Conservation (phyloP, 2,888 invertebrate species). For the Drosophila merina region DNA sequence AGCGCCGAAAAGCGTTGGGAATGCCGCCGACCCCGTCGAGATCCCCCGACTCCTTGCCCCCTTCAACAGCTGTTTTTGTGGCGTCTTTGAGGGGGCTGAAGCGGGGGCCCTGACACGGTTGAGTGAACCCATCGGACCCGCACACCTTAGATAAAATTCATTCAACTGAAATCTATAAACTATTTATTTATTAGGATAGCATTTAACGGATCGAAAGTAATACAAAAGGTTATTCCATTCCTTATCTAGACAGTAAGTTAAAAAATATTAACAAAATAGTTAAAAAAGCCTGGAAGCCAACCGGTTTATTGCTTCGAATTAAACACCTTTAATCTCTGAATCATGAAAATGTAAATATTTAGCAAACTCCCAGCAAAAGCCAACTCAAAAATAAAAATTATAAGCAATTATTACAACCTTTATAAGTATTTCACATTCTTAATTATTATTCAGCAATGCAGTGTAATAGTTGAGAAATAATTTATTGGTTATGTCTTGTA, state of each 20-base stretch:
- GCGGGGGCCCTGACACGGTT: constrained; percentile 54
- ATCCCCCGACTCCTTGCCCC: constrained; percentile 1
- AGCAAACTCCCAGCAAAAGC: too few species aligned
- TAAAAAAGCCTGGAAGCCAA: background rate
- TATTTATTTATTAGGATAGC: background rate
- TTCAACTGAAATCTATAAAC: constrained; percentile 55
- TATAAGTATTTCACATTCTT: too few species aligned
- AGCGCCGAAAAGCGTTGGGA: constrained; percentile 27
- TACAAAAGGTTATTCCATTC: background rate
- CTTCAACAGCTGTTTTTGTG: background rate
- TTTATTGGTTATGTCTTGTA: background rate
- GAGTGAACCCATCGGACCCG: constrained; percentile 57
- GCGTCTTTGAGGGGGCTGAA: constrained; percentile 13
- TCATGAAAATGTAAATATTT: too few species aligned
- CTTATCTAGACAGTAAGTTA: background rate
- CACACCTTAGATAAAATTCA: constrained; percentile 50
- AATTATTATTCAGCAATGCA: background rate
- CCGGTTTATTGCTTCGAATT: too few species aligned
- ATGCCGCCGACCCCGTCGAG: constrained; percentile 40
- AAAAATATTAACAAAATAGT: background rate
- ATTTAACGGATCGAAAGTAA: constrained; percentile 23
- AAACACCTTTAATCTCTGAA: too few species aligned
- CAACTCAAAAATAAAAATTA: too few species aligned
- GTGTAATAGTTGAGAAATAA: background rate
- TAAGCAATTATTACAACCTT: too few species aligned